phyloP scores from a whole-genome alignment of 2,797 vertebrate genomes.

The Linurgus olivaceus region DNA sequence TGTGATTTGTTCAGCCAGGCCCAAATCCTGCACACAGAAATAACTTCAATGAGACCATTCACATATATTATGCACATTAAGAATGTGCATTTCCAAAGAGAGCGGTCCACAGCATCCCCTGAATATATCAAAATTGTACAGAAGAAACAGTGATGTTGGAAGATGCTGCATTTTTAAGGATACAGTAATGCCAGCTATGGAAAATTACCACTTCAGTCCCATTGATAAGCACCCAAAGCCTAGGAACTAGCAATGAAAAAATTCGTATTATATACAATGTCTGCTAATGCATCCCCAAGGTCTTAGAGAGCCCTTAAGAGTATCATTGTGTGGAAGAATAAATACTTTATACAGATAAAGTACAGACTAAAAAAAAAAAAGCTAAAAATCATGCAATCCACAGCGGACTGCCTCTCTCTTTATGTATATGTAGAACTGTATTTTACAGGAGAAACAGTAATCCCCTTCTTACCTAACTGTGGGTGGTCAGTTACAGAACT shows the following conservation, averaged over 20 bases:
- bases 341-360: not conserved
- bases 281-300: not conserved
- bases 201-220: not conserved
- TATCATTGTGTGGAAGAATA: not conserved
- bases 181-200: not conserved
- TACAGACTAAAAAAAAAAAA: not conserved
- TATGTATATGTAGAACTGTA: not conserved
- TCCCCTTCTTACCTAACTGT: not conserved
- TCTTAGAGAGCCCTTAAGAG: not conserved
- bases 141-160: not conserved
- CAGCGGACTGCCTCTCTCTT: not conserved
- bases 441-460: not conserved
- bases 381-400: not conserved
- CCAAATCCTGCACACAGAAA: not conserved
- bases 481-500: conserved; percentile 7
- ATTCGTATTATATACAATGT: rapidly evolving
- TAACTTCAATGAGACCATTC: not conserved
- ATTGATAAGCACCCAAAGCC: not conserved
- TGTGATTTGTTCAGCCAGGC: not conserved
- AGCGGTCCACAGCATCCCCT: not conserved
- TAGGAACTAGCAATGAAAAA: not conserved
- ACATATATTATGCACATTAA: not conserved
- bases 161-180: not conserved
- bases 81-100: not conserved
- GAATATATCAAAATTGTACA: not conserved